Evolutionary conservation across 92 coral and sea anemone species (phyloP), one percentile per base, ranked within the genome.

Genomic region (Umimayanthus chanpuru): DNA sequence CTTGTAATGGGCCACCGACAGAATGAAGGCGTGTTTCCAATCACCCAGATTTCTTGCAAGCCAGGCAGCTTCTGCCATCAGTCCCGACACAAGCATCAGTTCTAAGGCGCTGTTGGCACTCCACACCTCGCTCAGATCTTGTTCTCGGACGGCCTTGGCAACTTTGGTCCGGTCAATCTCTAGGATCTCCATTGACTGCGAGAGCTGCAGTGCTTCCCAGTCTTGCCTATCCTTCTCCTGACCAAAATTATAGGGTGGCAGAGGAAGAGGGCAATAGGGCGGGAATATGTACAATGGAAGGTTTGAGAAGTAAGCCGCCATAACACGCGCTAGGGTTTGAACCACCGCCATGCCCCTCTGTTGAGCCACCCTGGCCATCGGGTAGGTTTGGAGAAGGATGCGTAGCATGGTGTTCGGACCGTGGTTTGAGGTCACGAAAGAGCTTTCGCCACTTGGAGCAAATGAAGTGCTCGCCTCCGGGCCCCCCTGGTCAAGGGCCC

Each of bases 231-330:
- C 79, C 39, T 70, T 83, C 78, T 83, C 79, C 76, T 70, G 87
- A 49, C 79, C 86, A 25, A 85, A 56, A 43, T 94, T 84, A 67
- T 88, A 95, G 41, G 96, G 93, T 56, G 98, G 98, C 41, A 95
- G 88, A 0, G 91, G 90, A 6, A 74, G 70, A 21, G 98, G 93
- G 10, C 82, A 94, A 84, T 91, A 93, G 14, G 99, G 94, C 23
- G 96, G 92, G 85, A 91, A 96, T 49, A 93, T 88, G 10, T 89
- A 93, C 15, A 97, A 94, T 16, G 96, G 92, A 66, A 95, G 95
- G 83, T 97, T 94, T 9, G 97, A 94, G 84, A 97, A 97, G 90
- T 97, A 97, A 25, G 98, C 96, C 0, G 97, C 93, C 99, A 97
- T 95, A 70, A 97, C 91, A 28, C 98, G 92, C 10, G 95, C 99